phyloP scores from a whole-genome alignment of 2,113 vertebrate genomes.

The Cryptomyrus ogoouensis region DNA sequence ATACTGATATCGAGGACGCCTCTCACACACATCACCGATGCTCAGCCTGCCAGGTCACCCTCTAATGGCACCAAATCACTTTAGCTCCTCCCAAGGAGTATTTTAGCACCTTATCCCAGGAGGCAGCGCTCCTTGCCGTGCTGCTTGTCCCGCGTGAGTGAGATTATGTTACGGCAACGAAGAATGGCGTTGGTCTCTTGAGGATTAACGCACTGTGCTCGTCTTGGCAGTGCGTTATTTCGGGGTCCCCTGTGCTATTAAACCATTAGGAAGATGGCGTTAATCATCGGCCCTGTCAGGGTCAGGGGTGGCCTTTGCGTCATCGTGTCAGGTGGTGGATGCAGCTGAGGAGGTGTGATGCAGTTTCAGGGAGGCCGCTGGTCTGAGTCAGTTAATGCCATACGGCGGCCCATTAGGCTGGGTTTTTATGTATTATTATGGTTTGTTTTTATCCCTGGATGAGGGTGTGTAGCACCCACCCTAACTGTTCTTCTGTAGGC shows the following conservation, averaged over 20 bases:
- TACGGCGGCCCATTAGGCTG: background rate
- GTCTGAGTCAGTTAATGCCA: background rate
- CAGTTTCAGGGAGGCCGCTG: no score
- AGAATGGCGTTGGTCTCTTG: constrained; percentile 28
- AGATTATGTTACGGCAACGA: constrained; percentile 39
- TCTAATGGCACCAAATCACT: constrained; percentile 39
- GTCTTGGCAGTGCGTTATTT: constrained; percentile 35
- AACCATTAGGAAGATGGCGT: constrained; percentile 16
- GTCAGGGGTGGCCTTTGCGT: background rate
- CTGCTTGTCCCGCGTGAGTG: constrained; percentile 39
- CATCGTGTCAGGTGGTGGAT: background rate
- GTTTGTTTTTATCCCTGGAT: background rate
- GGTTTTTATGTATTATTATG: background rate
- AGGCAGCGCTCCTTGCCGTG: constrained; percentile 33
- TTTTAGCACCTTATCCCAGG: constrained; percentile 36
- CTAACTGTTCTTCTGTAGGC: background rate
- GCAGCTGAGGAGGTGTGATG: background rate
- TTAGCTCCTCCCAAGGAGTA: constrained; percentile 23
- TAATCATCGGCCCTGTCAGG: background rate
- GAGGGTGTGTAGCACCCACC: background rate
- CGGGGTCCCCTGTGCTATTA: constrained; percentile 37
- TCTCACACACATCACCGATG: constrained; percentile 26
- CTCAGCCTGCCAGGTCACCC: constrained; percentile 31
- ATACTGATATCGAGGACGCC: constrained; percentile 42
- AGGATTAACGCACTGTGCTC: background rate